A percentile compares a stretch with the other conserved stretches of the same genome.
Evolutionary conservation across 2,797 vertebrate genomes (phyloP).

Genomic region (Zalophus californianus): DNA sequence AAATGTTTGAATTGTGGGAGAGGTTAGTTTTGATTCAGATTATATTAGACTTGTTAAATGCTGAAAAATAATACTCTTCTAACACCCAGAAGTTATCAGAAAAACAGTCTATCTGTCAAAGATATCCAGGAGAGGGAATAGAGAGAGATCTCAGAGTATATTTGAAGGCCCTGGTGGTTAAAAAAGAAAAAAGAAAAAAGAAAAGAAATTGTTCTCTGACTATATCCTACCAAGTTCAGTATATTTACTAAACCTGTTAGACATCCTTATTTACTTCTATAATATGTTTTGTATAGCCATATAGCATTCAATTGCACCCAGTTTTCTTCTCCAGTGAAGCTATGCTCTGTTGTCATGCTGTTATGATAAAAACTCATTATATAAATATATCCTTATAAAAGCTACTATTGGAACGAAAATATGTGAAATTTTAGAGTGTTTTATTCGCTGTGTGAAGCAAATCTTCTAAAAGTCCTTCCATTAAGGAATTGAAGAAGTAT

Average conservation of each 20-base stretch:
- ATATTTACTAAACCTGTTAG: background rate
- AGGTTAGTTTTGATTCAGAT: slow-evolving; percentile 16
- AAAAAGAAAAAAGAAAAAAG: background rate
- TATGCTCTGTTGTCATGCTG: background rate
- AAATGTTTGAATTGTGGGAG: background rate
- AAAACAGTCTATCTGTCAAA: background rate
- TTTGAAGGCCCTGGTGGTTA: background rate
- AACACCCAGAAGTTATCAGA: slow-evolving; percentile 18
- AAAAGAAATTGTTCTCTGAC: background rate
- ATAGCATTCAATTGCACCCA: background rate
- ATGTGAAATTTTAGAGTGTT: background rate
- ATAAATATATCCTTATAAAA: background rate
- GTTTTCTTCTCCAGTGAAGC: background rate
- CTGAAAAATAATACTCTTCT: background rate
- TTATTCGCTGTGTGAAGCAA: background rate
- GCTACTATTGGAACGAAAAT: slow-evolving; percentile 22
- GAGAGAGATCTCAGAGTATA: background rate
- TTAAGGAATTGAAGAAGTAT: background rate
- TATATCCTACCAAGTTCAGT: background rate
- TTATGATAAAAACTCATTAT: background rate
- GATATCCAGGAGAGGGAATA: background rate
- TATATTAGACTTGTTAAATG: background rate
- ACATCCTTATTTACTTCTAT: background rate
- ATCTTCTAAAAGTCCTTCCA: background rate
- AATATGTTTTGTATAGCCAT: background rate